These are phyloP conservation scores for Perizoma flavofasciatum DNA, from an alignment of 2,888 invertebrate genomes.

Conservation along the genomic window DNA sequence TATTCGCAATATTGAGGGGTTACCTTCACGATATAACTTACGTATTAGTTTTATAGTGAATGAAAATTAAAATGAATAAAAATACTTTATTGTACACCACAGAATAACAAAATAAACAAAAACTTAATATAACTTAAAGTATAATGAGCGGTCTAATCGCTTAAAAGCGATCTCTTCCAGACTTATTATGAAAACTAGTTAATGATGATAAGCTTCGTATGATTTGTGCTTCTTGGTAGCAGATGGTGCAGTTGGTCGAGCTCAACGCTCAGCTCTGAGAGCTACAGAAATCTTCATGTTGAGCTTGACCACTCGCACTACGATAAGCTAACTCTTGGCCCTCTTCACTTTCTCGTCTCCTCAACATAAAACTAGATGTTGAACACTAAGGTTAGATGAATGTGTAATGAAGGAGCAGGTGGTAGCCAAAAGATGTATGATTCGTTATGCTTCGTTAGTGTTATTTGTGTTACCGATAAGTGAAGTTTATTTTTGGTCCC, in stretches of 20 bases:
- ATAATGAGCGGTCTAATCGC: too few species aligned
- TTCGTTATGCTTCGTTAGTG: not conserved
- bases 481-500: too few species aligned
- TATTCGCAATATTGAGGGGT: not conserved
- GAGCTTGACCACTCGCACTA: constrained; percentile 30
- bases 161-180: too few species aligned
- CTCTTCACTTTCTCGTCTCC: constrained; percentile 2
- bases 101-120: too few species aligned
- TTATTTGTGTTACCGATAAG: too few species aligned
- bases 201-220: constrained; percentile 21
- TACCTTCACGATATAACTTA: constrained; percentile 1
- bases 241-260: constrained; percentile 23
- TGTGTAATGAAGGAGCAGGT: not conserved
- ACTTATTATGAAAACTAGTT: constrained; percentile 11
- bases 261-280: constrained; percentile 29
- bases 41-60: not conserved
- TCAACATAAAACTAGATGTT: constrained; percentile 1
- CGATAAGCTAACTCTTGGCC: constrained; percentile 9
- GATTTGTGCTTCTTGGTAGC: constrained; percentile 20
- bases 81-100: too few species aligned
- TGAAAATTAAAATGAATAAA: too few species aligned
- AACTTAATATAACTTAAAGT: too few species aligned
- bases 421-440: too few species aligned
- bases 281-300: constrained; percentile 28
- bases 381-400: not conserved